Conservation (phyloP, 2,797 vertebrate species). For the Astyanax mexicanus region DNA sequence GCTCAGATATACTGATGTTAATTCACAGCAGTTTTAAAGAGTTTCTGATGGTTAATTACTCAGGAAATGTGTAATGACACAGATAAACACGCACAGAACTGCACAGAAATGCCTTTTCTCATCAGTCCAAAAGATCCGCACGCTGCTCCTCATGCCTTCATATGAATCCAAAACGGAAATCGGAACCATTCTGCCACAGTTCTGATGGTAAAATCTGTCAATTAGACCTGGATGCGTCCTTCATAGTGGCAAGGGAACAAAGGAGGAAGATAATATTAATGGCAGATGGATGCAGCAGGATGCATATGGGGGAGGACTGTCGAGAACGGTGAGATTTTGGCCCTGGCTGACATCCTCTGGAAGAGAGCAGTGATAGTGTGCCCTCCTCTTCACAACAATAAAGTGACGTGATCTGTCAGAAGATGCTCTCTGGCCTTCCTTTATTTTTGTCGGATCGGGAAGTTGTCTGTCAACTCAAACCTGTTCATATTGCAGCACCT, state of each 20-base stretch:
- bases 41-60: background rate
- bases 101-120: background rate
- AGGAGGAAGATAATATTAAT: constrained; percentile 59
- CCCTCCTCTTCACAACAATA: constrained; percentile 55
- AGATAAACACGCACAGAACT: background rate
- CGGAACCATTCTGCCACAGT: constrained; percentile 37
- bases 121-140: constrained; percentile 14
- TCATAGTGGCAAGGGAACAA: constrained; percentile 76
- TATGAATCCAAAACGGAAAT: constrained; percentile 51
- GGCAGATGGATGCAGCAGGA: constrained; percentile 77
- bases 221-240: constrained; percentile 61
- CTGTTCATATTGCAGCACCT: constrained; percentile 6
- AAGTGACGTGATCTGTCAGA: constrained; percentile 37
- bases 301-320: constrained; percentile 70
- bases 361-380: constrained; percentile 59
- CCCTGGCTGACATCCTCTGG: constrained; percentile 68
- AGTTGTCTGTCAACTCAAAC: background rate
- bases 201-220: constrained; percentile 41
- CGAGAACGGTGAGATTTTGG: constrained; percentile 62
- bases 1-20: constrained; percentile 9
- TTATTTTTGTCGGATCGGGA: constrained; percentile 8
- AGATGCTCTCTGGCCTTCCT: constrained; percentile 29
- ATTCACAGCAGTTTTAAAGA: background rate
- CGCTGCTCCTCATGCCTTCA: constrained; percentile 13
- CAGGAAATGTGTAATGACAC: background rate